phyloP scores from a whole-genome alignment of 2,113 vertebrate species.

The Donacobius atricapilla region DNA sequence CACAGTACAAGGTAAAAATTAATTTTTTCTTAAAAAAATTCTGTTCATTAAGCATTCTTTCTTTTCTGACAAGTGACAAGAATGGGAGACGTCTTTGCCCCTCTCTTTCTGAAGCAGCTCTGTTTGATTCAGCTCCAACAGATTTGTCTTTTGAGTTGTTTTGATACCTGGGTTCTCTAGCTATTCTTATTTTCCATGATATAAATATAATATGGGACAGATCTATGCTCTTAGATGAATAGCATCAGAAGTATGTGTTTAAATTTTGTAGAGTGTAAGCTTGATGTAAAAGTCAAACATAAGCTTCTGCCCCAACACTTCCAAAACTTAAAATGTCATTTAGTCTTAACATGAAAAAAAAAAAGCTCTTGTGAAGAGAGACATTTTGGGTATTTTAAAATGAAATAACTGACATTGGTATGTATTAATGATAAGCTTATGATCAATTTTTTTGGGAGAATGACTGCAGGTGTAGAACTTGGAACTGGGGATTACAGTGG shows the following conservation, averaged over 20 bases:
- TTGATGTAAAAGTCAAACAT: background rate
- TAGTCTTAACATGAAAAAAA: background rate
- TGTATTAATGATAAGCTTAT: background rate
- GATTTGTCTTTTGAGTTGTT: background rate
- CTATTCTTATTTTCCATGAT: background rate
- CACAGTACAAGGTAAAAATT: background rate
- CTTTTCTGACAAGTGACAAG: background rate
- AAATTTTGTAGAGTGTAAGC: background rate
- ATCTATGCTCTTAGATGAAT: background rate
- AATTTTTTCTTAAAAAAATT: background rate
- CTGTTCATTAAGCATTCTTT: background rate
- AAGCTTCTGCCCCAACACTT: background rate
- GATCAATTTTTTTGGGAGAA: background rate
- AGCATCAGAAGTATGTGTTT: background rate
- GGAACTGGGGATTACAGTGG: background rate
- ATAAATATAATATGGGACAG: background rate
- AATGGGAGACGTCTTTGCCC: background rate
- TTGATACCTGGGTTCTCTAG: background rate
- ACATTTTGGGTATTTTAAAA: background rate
- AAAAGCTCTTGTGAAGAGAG: background rate
- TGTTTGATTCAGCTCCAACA: background rate
- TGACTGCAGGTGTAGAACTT: background rate
- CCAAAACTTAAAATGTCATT: background rate
- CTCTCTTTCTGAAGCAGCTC: background rate
- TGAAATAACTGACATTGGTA: background rate